These are phyloP conservation scores for Calidris pugnax DNA, from an alignment of 2,113 vertebrate genomes.

Conservation along the genomic window DNA sequence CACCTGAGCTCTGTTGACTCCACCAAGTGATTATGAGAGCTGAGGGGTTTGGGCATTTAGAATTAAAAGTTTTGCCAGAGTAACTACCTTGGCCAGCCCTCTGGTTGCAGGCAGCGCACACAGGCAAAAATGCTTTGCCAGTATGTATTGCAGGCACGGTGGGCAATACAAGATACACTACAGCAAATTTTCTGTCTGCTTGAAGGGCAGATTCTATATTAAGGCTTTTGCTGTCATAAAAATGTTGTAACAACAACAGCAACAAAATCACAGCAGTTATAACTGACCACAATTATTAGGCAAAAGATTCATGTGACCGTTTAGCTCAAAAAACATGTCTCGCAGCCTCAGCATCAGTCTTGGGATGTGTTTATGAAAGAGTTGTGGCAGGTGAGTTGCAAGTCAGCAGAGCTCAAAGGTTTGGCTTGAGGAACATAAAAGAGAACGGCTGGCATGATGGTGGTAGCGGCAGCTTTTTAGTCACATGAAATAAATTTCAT, in stretches of 20 bases:
- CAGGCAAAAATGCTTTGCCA: background rate
- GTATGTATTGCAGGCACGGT: background rate
- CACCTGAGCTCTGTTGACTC: accelerated
- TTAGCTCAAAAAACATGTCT: background rate
- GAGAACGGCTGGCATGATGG: background rate
- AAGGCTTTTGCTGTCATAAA: background rate
- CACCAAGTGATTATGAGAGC: background rate
- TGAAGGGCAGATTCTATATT: background rate
- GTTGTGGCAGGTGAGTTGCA: background rate
- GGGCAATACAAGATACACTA: background rate
- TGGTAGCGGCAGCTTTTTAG: background rate
- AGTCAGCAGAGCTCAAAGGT: background rate
- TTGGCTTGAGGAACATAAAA: background rate
- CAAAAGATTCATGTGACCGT: background rate
- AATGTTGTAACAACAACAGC: background rate
- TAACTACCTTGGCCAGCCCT: background rate
- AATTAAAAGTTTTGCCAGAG: background rate
- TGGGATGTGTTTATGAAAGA: background rate
- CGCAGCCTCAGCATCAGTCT: background rate
- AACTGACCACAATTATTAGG: background rate
- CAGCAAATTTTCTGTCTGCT: background rate
- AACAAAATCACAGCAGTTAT: background rate
- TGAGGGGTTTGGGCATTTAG: background rate
- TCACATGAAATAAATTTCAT: background rate
- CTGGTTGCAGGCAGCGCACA: background rate